Percentiles rank a stretch among this genome's conserved stretches.
Evolutionary conservation across 2,797 vertebrate species (phyloP).

Genomic region (Orientallactaga sibirica): DNA sequence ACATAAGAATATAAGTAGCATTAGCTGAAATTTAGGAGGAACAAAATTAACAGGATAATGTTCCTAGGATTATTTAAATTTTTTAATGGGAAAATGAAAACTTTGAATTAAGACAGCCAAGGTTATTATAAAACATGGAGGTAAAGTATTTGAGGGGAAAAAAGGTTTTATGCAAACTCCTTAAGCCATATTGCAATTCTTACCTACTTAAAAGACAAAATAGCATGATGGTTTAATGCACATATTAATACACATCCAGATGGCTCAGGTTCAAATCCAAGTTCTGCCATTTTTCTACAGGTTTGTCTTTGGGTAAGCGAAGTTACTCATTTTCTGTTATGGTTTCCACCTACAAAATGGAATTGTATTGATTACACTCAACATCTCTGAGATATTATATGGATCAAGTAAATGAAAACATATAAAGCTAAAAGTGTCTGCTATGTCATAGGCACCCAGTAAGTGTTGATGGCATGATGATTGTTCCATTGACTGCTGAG

Average conservation of each 20-base stretch:
- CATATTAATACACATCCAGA: neutral
- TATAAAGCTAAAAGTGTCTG: neutral
- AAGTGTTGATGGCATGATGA: neutral
- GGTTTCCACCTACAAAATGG: neutral
- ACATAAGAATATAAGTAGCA: neutral
- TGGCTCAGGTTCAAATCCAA: neutral
- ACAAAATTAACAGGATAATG: conserved; percentile 24
- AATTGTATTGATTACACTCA: neutral
- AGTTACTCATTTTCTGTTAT: neutral
- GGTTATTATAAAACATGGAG: neutral
- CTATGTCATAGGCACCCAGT: neutral
- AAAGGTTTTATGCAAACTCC: neutral
- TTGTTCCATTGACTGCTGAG: neutral
- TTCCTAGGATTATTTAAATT: neutral
- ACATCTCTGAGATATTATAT: neutral
- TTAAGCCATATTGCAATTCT: neutral
- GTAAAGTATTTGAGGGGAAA: conserved; percentile 19
- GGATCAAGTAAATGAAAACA: conserved; percentile 15
- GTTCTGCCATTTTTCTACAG: neutral
- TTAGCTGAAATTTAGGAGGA: neutral
- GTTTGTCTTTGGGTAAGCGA: neutral
- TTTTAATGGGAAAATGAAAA: conserved; percentile 33
- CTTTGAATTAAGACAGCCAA: conserved; percentile 32
- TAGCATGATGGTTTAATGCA: neutral
- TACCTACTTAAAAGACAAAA: neutral